Base-by-base conservation (phyloP, 2,888 invertebrate genomes). In the Callimorpha dominula region DNA sequence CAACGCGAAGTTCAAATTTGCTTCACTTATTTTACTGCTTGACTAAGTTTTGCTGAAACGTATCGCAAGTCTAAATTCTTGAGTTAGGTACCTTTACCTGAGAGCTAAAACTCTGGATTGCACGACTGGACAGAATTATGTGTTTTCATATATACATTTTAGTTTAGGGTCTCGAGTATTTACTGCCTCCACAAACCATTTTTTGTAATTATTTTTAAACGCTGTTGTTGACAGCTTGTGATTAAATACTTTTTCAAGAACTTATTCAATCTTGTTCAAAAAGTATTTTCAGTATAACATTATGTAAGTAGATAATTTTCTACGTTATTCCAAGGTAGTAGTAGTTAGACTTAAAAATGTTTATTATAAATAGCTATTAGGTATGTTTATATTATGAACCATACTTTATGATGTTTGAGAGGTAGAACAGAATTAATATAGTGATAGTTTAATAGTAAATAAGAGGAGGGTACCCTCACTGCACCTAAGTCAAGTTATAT, bases 1-100 rank as follows among this genome's bases (percentile, higher is more conserved):
- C n/a, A 68, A 57, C 43, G 15, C 57, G 6, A 65, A 75, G 72
- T 76, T 74, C 72, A 67, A 78, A 73, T 74, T 71, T 49, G 65
- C 65, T 73, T 69, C 57, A 71, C 42, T 73, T 68, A 70, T 72
- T 76, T 78, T 65, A 31, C 57, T 65, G 66, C 43, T 68, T 52
- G 52, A 57, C 50, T n/a, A 68, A 67, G 31, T 57, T n/a, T 70
- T 11, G 46, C 9, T 63, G 50, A 65, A 50, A 66, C 65, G 65
- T 60, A 46, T 69, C 20, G n/a, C n/a, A n/a, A 68, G 49, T 42
- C 52, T n/a, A 65, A 72, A 57, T 72, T 68, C 40, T 72, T 67
- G 62, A 67, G 43, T 54, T 63, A 46, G 52, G 67, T 63, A 15
- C n/a, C 66, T 57, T 71, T 15, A 71, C 66, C 60, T 66, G 66